Percentiles rank a stretch among this genome's conserved stretches.
phyloP scores from a whole-genome alignment of 2,797 vertebrate genomes.

The Poecilia picta region DNA sequence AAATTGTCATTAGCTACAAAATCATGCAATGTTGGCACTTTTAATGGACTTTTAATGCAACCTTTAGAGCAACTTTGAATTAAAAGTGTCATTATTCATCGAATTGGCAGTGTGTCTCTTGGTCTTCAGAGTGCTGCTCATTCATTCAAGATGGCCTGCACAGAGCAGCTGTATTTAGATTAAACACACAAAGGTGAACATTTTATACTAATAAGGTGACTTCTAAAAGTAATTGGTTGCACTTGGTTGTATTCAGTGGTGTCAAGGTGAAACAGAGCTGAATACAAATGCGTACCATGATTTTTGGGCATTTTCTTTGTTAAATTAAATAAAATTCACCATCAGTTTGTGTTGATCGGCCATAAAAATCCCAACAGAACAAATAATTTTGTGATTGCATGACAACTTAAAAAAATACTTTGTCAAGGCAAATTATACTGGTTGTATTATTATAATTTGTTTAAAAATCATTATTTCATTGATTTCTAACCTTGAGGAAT shows the following conservation, averaged over 20 bases:
- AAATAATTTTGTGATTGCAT: not conserved
- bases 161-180: not conserved
- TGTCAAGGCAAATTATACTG: not conserved
- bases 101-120: not conserved
- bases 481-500: not conserved
- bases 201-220: not conserved
- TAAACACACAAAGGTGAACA: not conserved
- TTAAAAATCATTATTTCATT: not conserved
- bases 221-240: not conserved
- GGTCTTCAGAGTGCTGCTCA: not conserved
- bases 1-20: no score
- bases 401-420: not conserved
- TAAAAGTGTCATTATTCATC: no score
- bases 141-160: not conserved
- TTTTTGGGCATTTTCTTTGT: not conserved
- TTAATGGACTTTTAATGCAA: no score
- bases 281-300: not conserved
- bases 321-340: not conserved
- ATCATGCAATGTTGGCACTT: no score
- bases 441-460: not conserved
- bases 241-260: not conserved
- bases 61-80: no score
- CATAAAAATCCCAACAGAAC: not conserved
- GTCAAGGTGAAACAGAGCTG: not conserved
- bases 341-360: not conserved